phyloP scores from a whole-genome alignment of 2,888 invertebrate genomes.

The Villa cingulata region DNA sequence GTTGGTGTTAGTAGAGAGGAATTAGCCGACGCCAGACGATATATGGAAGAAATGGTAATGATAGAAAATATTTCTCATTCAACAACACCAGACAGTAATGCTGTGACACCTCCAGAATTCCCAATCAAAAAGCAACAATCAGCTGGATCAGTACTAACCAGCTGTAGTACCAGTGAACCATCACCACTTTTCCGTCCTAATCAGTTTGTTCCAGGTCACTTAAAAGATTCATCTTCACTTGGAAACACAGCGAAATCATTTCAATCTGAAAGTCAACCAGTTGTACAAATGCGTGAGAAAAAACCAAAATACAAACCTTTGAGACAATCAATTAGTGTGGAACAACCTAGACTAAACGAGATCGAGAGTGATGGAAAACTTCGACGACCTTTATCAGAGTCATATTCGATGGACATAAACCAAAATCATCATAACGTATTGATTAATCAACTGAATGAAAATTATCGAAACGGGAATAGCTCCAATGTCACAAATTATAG shows the following conservation, averaged over 20 bases:
- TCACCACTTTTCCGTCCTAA: conserved; percentile 28
- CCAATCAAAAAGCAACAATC: conserved; percentile 38
- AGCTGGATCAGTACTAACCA: conserved; percentile 31
- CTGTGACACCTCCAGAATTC: conserved; percentile 18
- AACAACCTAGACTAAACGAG: conserved; percentile 5
- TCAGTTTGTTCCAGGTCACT: conserved; percentile 26
- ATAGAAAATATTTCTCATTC: conserved; percentile 29
- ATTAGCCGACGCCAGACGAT: conserved; percentile 59
- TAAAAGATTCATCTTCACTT: conserved; percentile 15
- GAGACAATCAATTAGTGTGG: conserved; percentile 18
- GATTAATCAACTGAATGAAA: background rate
- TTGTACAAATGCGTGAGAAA: conserved; percentile 17
- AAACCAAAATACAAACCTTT: conserved; percentile 14
- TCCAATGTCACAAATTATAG: background rate
- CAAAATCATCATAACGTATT: background rate
- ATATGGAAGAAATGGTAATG: conserved; percentile 51
- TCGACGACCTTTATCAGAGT: conserved; percentile 18
- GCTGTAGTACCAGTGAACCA: conserved; percentile 8
- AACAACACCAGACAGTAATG: conserved; percentile 21
- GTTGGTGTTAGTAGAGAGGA: conserved; percentile 74
- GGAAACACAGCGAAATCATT: background rate
- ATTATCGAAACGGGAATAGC: no score
- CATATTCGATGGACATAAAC: conserved; percentile 17
- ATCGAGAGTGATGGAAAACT: background rate
- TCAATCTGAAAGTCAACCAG: background rate